Percentiles rank a stretch among this genome's conserved stretches.
phyloP scores from a whole-genome alignment of 2,888 invertebrate genomes.

The Ornithoptera priamus region DNA sequence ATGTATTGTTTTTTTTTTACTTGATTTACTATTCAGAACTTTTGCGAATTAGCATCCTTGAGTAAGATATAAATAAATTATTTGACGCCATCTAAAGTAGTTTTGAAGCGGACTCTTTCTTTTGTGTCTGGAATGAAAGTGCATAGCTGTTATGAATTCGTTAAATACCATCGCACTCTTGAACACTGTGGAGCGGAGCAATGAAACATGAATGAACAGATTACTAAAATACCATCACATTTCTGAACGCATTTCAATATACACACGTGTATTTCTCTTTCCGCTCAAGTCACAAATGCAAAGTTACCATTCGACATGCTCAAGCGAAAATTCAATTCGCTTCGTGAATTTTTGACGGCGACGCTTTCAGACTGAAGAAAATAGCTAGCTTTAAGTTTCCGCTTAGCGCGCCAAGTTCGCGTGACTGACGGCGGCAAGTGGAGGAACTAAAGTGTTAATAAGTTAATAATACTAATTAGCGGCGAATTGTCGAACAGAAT shows the following conservation, averaged over 20 bases:
- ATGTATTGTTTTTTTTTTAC: too few species aligned
- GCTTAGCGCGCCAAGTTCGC: slow-evolving; percentile 30
- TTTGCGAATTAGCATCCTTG: background rate
- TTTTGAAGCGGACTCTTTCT: background rate
- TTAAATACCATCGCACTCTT: background rate
- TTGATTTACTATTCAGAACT: too few species aligned
- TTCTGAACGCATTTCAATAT: slow-evolving; percentile 4
- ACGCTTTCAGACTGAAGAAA: slow-evolving; percentile 12
- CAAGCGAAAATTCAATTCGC: slow-evolving; percentile 27
- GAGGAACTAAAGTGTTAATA: slow-evolving; percentile 40
- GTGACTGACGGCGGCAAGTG: slow-evolving; percentile 36
- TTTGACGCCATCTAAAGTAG: background rate
- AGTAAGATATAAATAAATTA: background rate
- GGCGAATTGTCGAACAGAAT: slow-evolving; percentile 38
- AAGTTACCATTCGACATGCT: slow-evolving; percentile 25
- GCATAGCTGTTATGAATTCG: background rate
- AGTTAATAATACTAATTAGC: slow-evolving; percentile 46
- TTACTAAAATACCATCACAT: slow-evolving; percentile 16
- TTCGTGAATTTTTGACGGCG: slow-evolving; percentile 24
- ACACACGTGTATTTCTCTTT: slow-evolving; percentile 14
- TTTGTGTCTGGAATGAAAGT: background rate
- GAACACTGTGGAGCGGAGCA: background rate
- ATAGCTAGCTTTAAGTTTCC: slow-evolving; percentile 17
- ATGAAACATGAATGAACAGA: background rate
- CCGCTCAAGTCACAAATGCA: slow-evolving; percentile 22